phyloP scores from a whole-genome alignment of 1,140 invertebrate genomes.

The Drosophila nasuta region DNA sequence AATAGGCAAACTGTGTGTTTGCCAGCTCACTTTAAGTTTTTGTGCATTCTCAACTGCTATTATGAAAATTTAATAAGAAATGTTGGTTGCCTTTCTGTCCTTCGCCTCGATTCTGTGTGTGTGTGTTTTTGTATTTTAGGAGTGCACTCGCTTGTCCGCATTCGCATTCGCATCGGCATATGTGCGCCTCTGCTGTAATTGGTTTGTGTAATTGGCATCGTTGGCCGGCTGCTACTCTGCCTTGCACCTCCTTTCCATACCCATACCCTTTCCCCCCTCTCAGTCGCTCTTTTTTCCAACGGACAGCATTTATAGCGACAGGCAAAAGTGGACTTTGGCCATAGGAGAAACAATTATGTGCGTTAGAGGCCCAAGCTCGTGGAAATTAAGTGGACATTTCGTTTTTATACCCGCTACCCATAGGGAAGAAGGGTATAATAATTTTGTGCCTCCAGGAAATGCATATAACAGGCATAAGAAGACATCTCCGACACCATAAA shows the following conservation, averaged over 20 bases:
- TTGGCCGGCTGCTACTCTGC: constrained; percentile 67
- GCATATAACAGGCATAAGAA: too few relatives aligned
- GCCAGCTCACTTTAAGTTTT: constrained; percentile 38
- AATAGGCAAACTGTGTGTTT: too few relatives aligned
- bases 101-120: constrained; percentile 23
- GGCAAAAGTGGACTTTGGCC: constrained; percentile 2
- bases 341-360: constrained; percentile 74
- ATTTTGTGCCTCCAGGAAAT: too few relatives aligned
- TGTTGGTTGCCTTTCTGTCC: background rate
- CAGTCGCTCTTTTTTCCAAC: too few relatives aligned
- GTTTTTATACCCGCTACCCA: constrained; percentile 6
- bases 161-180: constrained; percentile 25
- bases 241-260: background rate
- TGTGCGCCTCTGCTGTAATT: constrained; percentile 70
- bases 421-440: too few relatives aligned
- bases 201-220: constrained; percentile 80
- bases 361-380: constrained; percentile 69
- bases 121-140: constrained; percentile 24
- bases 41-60: background rate
- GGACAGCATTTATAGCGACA: background rate
- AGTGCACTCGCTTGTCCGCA: constrained; percentile 28
- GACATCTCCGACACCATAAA: too few relatives aligned
- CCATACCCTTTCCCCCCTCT: too few relatives aligned
- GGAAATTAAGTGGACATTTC: constrained; percentile 78
- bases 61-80: constrained; percentile 72